A percentile compares a stretch with the other conserved stretches of the same genome.
phyloP scores from a whole-genome alignment of 2,888 invertebrate genomes.

The Drosophila rubida region DNA sequence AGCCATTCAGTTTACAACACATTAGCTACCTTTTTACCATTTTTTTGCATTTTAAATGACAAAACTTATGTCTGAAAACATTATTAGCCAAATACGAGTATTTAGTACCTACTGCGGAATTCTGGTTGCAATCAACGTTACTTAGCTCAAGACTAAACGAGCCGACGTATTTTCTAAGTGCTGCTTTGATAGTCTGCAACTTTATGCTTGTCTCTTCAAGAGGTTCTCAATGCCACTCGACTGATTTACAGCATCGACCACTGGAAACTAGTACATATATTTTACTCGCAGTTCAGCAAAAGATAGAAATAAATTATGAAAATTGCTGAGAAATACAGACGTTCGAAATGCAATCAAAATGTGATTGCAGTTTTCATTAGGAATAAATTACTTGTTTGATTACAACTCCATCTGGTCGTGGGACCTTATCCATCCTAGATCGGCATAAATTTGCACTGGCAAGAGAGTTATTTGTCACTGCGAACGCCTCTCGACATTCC shows the following conservation, averaged over 20 bases:
- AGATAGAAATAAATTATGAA: too few species aligned
- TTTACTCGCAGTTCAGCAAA: too few species aligned
- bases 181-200: neutral
- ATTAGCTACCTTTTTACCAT: constrained; percentile 22
- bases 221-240: neutral
- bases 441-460: constrained; percentile 23
- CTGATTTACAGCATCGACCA: neutral
- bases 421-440: constrained; percentile 13
- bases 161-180: neutral
- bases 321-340: neutral
- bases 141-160: neutral
- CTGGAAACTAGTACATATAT: neutral
- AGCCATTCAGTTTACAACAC: constrained; percentile 55
- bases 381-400: constrained; percentile 19
- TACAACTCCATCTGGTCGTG: constrained; percentile 2
- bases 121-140: constrained; percentile 22
- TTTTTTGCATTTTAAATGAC: constrained; percentile 35
- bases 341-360: neutral
- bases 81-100: constrained; percentile 38
- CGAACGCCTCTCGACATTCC: constrained; percentile 26
- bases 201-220: neutral
- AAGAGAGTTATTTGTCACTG: constrained; percentile 39
- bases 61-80: constrained; percentile 46
- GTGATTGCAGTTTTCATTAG: neutral
- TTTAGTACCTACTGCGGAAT: constrained; percentile 3